Evolutionary conservation across 2,888 invertebrate species (phyloP).

Genomic region (Mycalesis mineus): DNA sequence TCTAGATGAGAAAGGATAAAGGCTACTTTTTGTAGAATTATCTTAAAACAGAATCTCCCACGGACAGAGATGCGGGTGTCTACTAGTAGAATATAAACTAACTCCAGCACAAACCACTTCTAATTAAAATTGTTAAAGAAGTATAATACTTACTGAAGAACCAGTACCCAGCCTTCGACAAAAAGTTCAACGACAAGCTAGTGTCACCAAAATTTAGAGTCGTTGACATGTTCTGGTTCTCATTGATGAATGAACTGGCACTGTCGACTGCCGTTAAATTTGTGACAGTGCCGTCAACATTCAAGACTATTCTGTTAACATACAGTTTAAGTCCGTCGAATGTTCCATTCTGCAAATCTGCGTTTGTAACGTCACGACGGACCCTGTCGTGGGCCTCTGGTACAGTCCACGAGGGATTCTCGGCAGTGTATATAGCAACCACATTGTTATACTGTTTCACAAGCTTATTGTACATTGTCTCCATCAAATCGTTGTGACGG

Average conservation of each 20-base stretch:
- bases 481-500: slow-evolving; percentile 80
- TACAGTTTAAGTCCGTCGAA: slow-evolving; percentile 48
- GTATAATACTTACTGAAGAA: slow-evolving; percentile 51
- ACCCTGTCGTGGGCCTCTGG: slow-evolving; percentile 44
- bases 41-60: too few relatives aligned
- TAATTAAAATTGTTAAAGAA: neutral
- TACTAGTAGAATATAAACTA: too few relatives aligned
- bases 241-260: slow-evolving; percentile 29
- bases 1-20: too few relatives aligned
- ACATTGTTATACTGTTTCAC: slow-evolving; percentile 63
- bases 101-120: too few relatives aligned
- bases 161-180: slow-evolving; percentile 56
- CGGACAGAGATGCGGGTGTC: too few relatives aligned
- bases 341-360: slow-evolving; percentile 8
- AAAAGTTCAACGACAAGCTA: slow-evolving; percentile 50
- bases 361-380: slow-evolving; percentile 43
- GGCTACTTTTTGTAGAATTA: too few relatives aligned
- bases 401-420: slow-evolving; percentile 71
- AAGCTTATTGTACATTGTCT: slow-evolving; percentile 70
- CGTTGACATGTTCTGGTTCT: slow-evolving; percentile 35
- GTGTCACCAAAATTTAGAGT: slow-evolving; percentile 42
- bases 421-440: slow-evolving; percentile 78
- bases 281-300: slow-evolving; percentile 13
- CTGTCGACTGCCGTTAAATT: slow-evolving; percentile 23
- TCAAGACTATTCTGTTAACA: slow-evolving; percentile 32